These are phyloP conservation scores for Pemphredon lugubris DNA, from an alignment of 2,888 invertebrate species.

Conservation along the genomic window DNA sequence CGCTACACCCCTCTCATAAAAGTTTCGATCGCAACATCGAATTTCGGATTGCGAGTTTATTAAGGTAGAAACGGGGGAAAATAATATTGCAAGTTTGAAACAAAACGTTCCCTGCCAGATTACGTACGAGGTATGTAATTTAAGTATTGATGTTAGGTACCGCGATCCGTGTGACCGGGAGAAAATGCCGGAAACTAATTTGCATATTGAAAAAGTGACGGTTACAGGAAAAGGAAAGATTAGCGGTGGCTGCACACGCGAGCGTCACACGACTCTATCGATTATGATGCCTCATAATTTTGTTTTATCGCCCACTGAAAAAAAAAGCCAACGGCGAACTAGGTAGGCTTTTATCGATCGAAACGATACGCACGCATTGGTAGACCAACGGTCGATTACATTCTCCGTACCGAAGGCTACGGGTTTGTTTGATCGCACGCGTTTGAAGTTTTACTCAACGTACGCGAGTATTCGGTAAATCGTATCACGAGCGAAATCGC, in stretches of 20 bases:
- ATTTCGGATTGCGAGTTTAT: no score
- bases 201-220: no score
- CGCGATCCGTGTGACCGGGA: no score
- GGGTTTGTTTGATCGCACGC: slow-evolving; percentile 2
- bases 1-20: no score
- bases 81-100: no score
- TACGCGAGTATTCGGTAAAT: slow-evolving; percentile 8
- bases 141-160: no score
- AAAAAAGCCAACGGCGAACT: background rate
- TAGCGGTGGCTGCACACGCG: slow-evolving; percentile 13
- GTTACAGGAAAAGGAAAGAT: slow-evolving; percentile 20
- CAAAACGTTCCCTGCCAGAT: no score
- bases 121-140: no score
- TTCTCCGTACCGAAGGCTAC: slow-evolving; percentile 1
- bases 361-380: slow-evolving; percentile 12
- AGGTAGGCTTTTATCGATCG: slow-evolving; percentile 25
- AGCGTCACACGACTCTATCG: slow-evolving; percentile 14
- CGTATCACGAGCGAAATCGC: slow-evolving; percentile 26
- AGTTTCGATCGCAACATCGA: no score
- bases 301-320: slow-evolving; percentile 12
- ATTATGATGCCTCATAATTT: slow-evolving; percentile 31
- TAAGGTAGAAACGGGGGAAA: no score
- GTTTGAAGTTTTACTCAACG: slow-evolving; percentile 3
- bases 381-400: slow-evolving; percentile 23
- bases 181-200: no score